These are phyloP conservation scores for Hemichromis elongatus DNA, from an alignment of 2,113 vertebrate species.

Conservation along the genomic window DNA sequence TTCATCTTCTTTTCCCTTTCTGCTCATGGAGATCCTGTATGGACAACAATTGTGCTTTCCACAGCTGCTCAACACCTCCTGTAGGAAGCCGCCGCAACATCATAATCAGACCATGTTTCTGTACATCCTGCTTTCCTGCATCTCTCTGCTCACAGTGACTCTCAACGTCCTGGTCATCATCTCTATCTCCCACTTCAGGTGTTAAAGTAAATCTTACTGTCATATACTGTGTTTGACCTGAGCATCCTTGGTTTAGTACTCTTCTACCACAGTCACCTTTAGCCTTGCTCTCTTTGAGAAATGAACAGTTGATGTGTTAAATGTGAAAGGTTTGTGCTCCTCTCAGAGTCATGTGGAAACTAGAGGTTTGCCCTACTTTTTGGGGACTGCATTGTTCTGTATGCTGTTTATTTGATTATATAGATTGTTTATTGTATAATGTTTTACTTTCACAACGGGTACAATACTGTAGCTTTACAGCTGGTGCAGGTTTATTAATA, in stretches of 20 bases:
- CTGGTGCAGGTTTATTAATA: not conserved
- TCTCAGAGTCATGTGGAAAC: not conserved
- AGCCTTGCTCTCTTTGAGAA: not conserved
- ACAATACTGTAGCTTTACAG: not conserved
- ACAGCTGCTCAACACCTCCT: not conserved
- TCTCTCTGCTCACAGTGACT: not conserved
- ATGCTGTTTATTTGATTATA: not conserved
- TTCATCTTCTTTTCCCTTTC: not conserved
- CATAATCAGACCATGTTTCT: not conserved
- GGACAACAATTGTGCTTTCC: not conserved
- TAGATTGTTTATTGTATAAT: not conserved
- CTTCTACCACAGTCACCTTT: not conserved
- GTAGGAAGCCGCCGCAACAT: not conserved
- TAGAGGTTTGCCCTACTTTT: not conserved
- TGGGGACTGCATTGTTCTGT: too few species aligned
- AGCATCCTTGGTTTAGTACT: not conserved
- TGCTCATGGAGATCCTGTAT: not conserved
- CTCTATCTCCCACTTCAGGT: conserved; percentile 14
- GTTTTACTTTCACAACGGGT: not conserved
- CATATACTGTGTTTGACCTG: not conserved
- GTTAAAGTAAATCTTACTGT: not conserved
- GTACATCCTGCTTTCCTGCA: not conserved
- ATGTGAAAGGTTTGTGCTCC: not conserved
- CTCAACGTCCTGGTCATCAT: conserved; percentile 16
- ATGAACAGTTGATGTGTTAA: not conserved